Percentiles rank a stretch among this genome's conserved stretches.
Evolutionary conservation across 2,888 invertebrate genomes (phyloP).

Genomic region (Eristalis arbustorum): DNA sequence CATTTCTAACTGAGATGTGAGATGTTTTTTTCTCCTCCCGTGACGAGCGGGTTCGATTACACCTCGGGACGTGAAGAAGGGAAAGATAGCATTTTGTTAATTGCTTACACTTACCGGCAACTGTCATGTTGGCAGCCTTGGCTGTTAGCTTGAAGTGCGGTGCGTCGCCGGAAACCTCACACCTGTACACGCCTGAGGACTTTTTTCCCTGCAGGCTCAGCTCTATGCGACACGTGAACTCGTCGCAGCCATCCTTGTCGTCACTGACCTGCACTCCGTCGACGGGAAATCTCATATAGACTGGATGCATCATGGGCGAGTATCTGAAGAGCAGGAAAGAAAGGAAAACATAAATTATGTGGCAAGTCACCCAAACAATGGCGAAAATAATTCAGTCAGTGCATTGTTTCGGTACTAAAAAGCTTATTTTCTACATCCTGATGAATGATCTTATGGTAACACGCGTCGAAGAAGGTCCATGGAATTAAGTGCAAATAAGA

Average conservation of each 20-base stretch:
- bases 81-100: background rate
- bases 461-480: too few relatives aligned
- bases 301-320: constrained; percentile 77
- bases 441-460: too few relatives aligned
- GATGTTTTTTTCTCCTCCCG: background rate
- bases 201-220: constrained; percentile 76
- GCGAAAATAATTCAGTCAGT: too few relatives aligned
- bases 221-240: constrained; percentile 77
- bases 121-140: constrained; percentile 82
- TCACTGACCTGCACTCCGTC: constrained; percentile 76
- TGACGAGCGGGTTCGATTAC: background rate
- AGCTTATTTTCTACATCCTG: too few relatives aligned
- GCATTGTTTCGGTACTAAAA: too few relatives aligned
- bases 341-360: background rate
- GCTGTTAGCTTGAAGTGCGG: constrained; percentile 82
- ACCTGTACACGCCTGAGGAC: constrained; percentile 82
- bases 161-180: constrained; percentile 84
- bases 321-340: constrained; percentile 73
- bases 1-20: background rate
- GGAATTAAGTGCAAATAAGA: too few relatives aligned
- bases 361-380: too few relatives aligned
- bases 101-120: constrained; percentile 81
- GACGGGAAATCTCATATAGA: constrained; percentile 76
- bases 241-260: constrained; percentile 77
- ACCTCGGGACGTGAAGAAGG: background rate